Evolutionary conservation across 2,797 vertebrate genomes (phyloP), one percentile per base, ranked within the genome.

Genomic region (Poecilia picta): DNA sequence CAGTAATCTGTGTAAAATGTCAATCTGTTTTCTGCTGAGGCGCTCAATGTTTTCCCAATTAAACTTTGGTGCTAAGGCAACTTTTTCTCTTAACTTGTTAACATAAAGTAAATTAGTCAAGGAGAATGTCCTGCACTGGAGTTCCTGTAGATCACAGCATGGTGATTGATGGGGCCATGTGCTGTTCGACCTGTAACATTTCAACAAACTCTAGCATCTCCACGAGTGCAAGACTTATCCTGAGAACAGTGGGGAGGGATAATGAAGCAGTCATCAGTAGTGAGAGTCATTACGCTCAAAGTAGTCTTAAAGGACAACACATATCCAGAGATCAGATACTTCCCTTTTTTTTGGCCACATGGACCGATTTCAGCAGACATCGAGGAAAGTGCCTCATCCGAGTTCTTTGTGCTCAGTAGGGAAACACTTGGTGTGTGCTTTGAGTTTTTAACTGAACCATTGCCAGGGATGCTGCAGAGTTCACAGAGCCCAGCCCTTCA

Each of bases 1-100:
- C 92, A 85, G 88, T 92, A 89, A 93, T 94, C 90, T 86, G 88
- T 87, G 73, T 89, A 89, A 92, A 88, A 91, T 91, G 91, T 95
- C 93, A 93, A 87, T 62, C 81, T 68, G 80, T 77, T 88, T 83
- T 90, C 82, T 87, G 88, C 80, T 8, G 74, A 55, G 74, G 76
- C 81, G 79, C 89, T 84, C 91, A 89, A 91, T 81, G 77, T 89
- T 92, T 92, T 91, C 88, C 88, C 85, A 94, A 94, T 94, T 94
- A 93, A 90, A 83, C 77, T 20, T 15, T 51, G 79, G 85, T 73
- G 85, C 74, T 79, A 85, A 92, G 85, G 80, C 89, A 78, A 80
- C 84, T 55, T 81, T 80, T 68, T 71, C 76, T 51, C 75, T 64
- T 78, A 92, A 93, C 94, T 92, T 92, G 87, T 92, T 89, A 89